These are phyloP conservation scores for Crepidodera aurea DNA, from an alignment of 2,888 invertebrate species.

Conservation along the genomic window DNA sequence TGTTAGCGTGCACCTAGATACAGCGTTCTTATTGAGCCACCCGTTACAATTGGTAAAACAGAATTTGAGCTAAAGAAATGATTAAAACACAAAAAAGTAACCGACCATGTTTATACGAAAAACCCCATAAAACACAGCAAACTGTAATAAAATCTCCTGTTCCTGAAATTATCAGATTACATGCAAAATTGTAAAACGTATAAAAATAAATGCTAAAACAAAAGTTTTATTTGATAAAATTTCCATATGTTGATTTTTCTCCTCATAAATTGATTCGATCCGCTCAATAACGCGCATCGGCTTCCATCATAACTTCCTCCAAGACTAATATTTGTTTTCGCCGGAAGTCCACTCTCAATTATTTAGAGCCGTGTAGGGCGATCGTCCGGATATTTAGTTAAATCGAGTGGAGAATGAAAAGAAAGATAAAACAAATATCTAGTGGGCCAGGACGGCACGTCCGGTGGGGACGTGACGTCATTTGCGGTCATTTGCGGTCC, in stretches of 20 bases:
- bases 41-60: no score
- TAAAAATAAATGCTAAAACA: no score
- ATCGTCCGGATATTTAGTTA: conserved; percentile 50
- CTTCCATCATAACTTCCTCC: conserved; percentile 23
- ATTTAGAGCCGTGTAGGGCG: conserved; percentile 42
- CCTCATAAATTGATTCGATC: conserved; percentile 6
- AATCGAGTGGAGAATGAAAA: conserved; percentile 43
- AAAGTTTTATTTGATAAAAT: no score
- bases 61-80: no score
- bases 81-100: no score
- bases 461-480: conserved; percentile 58
- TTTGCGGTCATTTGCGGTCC: conserved; percentile 60
- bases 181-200: no score
- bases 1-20: no score
- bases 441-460: conserved; percentile 61
- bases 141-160: no score
- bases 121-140: no score
- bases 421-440: conserved; percentile 51
- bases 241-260: conserved; percentile 3
- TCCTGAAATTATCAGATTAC: no score
- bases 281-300: not conserved
- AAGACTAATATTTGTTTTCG: conserved; percentile 32
- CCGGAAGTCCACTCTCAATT: conserved; percentile 36
- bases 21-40: no score
- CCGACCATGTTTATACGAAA: no score